Base-by-base conservation (phyloP, 2,797 vertebrate species). In the Megaceryle alcyon region DNA sequence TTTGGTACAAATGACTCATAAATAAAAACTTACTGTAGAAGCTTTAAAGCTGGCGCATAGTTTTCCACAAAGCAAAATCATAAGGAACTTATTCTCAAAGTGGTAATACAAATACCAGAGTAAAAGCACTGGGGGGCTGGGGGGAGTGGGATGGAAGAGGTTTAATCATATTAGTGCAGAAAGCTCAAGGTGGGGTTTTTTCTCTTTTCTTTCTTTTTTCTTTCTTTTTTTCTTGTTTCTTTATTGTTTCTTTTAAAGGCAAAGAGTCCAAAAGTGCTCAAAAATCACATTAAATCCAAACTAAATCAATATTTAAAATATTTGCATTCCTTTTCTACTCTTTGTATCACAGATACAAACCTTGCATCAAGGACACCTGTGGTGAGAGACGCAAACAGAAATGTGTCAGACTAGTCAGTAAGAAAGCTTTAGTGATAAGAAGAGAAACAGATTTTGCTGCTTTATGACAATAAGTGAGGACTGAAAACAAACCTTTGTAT, bases 1-100 rank as follows among this genome's bases (percentile, higher is more conserved):
- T 95, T 96, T 95, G 94, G 92, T 95, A 96, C 48, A 92, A 95
- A 93, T 96, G 94, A 96, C 87, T 97, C 96, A 96, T 91, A 94
- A 94, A 95, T 86, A 91, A 94, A 92, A 88, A 69, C 63, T 86
- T 94, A 92, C 87, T 90, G 89, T 76, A 88, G 89, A 77, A 92
- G 46, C 18, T 83, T 88, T 86, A 92, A 92, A 91, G 46, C 63
- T 96, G 91, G 84, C 1, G 0, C 44, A 49, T 56, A 77, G 82
- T 96, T 97, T 97, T 94, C 91, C 96, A 90, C 82, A 86, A 83
- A 87, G 73, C 39, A 81, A 94, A 90, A 91, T 92, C 87, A 66
- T 72, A 63, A 92, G 65, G 66, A 90, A 39, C 82, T 90, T 89
- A 72, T 57, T 69, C 65, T 76, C 76, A 26, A 82, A 93, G 65